Percentiles rank a stretch among this genome's conserved stretches.
These are phyloP conservation scores for Australoheros facetus DNA, from an alignment of 2,797 vertebrate species.

Conservation along the genomic window DNA sequence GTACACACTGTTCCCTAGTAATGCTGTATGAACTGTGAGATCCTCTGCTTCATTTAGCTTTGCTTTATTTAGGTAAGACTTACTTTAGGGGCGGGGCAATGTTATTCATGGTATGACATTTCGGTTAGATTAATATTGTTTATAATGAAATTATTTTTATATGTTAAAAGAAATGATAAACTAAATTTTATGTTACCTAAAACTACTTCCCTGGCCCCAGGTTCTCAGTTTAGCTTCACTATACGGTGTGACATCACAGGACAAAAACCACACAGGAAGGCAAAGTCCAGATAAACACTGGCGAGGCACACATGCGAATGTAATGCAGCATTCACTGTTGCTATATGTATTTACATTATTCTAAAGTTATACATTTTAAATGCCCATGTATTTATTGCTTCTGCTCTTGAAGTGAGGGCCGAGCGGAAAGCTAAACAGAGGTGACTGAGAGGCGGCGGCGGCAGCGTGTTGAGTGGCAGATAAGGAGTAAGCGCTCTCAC, in stretches of 20 bases:
- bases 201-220: not conserved
- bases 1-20: too few species aligned
- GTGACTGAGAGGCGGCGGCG: conserved; percentile 78
- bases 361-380: conserved; percentile 59
- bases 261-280: conserved; percentile 61
- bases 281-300: conserved; percentile 55
- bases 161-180: conserved; percentile 3
- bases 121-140: not conserved
- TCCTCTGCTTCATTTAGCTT: not conserved
- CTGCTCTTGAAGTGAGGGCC: conserved; percentile 41
- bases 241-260: conserved; percentile 40
- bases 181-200: not conserved
- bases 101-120: not conserved
- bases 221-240: conserved; percentile 23
- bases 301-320: conserved; percentile 2
- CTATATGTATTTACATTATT: conserved; percentile 60
- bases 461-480: conserved; percentile 78
- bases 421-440: conserved; percentile 68
- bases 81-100: not conserved
- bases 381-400: conserved; percentile 61
- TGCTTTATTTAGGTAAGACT: not conserved
- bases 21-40: not conserved
- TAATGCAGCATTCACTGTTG: conserved; percentile 23
- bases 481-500: conserved; percentile 84
- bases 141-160: conserved; percentile 24